Evolutionary conservation across 2,888 invertebrate genomes (phyloP).

Genomic region (Melipona bicolor): DNA sequence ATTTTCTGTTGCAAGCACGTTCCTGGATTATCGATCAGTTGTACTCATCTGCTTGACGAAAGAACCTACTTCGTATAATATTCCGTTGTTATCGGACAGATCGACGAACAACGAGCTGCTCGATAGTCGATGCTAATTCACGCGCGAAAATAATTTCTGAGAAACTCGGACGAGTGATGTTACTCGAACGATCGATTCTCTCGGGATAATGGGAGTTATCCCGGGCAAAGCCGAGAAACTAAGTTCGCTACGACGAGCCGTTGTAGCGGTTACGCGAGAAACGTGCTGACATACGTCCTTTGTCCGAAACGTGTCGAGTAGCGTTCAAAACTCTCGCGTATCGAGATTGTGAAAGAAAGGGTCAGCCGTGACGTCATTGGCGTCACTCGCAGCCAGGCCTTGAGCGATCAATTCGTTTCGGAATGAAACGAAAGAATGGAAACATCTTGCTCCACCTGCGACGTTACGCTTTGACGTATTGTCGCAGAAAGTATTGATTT

Average conservation of each 20-base stretch:
- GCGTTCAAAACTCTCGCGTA: background rate
- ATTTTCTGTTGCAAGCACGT: too few species aligned
- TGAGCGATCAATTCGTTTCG: background rate
- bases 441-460: background rate
- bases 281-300: background rate
- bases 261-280: too few species aligned
- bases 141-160: background rate
- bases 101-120: background rate
- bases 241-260: background rate
- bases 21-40: background rate
- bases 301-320: background rate
- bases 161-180: background rate
- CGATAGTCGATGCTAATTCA: too few species aligned
- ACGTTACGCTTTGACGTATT: background rate
- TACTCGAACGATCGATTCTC: background rate
- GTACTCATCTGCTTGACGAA: conserved; percentile 1
- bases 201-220: background rate
- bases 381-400: too few species aligned
- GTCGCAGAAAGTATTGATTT: background rate
- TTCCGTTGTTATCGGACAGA: background rate
- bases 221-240: background rate
- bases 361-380: background rate
- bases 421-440: background rate
- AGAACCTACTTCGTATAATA: background rate
- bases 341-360: conserved; percentile 1